Conservation (phyloP, 2,888 invertebrate genomes). For the Bugula neritina region DNA sequence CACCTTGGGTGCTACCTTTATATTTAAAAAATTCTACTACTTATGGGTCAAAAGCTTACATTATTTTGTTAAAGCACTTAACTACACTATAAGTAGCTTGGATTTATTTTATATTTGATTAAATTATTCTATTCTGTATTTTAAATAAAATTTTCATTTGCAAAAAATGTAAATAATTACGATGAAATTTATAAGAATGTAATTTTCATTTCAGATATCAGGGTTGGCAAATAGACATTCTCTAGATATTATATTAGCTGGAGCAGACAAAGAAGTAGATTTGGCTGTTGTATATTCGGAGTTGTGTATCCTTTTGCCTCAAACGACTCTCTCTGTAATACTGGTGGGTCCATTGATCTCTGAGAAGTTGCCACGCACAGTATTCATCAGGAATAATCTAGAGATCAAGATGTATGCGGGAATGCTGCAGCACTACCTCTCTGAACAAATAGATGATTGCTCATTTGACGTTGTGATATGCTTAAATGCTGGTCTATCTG, state of each 20-base stretch:
- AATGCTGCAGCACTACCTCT: conserved; percentile 36
- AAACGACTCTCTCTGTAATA: conserved; percentile 34
- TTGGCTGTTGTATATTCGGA: conserved; percentile 34
- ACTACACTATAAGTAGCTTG: too few species aligned
- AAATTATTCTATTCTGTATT: too few species aligned
- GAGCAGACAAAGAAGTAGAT: conserved; percentile 25
- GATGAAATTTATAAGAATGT: too few species aligned
- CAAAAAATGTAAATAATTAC: too few species aligned
- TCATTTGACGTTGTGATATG: conserved; percentile 31
- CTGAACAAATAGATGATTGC: background rate
- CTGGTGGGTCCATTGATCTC: conserved; percentile 40
- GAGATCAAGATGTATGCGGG: conserved; percentile 34
- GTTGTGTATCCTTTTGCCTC: conserved; percentile 36
- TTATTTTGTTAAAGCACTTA: too few species aligned
- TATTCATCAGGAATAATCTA: conserved; percentile 33
- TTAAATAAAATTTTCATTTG: too few species aligned
- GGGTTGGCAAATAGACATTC: background rate
- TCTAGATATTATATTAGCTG: background rate
- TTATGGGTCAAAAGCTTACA: too few species aligned
- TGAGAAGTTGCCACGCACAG: conserved; percentile 31
- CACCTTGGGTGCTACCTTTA: too few species aligned
- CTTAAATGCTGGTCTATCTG: conserved; percentile 44
- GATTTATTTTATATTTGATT: too few species aligned
- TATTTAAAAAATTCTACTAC: too few species aligned
- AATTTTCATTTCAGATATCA: background rate